These are phyloP conservation scores for Arnoldichthys spilopterus DNA, from an alignment of 2,797 vertebrate species.

Conservation along the genomic window DNA sequence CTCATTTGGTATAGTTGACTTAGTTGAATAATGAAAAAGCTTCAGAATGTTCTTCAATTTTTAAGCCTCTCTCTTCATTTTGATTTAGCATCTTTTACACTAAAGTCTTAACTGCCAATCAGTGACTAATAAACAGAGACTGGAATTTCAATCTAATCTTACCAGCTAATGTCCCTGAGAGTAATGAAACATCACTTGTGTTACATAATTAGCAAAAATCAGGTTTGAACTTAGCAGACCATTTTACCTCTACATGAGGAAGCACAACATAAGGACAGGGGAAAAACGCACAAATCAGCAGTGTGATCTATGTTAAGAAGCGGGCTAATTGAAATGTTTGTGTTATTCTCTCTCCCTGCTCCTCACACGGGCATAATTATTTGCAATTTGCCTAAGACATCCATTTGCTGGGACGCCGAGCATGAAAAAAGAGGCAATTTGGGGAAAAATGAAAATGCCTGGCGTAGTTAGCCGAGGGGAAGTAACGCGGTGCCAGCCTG, in stretches of 20 bases:
- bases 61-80: not conserved
- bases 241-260: slow-evolving; percentile 36
- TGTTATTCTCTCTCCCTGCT: slow-evolving; percentile 75
- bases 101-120: slow-evolving; percentile 5
- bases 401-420: slow-evolving; percentile 99
- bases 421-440: slow-evolving; percentile 99
- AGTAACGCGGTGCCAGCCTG: slow-evolving; percentile 91
- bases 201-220: slow-evolving; percentile 49
- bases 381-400: slow-evolving; percentile 99
- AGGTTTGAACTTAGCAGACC: slow-evolving; percentile 24
- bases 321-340: slow-evolving; percentile 97
- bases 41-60: not conserved
- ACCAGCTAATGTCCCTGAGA: slow-evolving; percentile 15
- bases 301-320: slow-evolving; percentile 82
- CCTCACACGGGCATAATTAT: slow-evolving; percentile 97
- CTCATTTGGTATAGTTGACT: no score
- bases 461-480: slow-evolving; percentile 89
- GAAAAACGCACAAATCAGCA: slow-evolving; percentile 25
- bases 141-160: slow-evolving; percentile 5
- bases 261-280: slow-evolving; percentile 18
- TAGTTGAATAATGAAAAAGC: no score
- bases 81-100: not conserved
- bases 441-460: slow-evolving; percentile 92
- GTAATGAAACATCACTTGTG: slow-evolving; percentile 3
- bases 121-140: not conserved